These are phyloP conservation scores for Andricus grossulariae DNA, from an alignment of 1,140 invertebrate species.

Conservation along the genomic window DNA sequence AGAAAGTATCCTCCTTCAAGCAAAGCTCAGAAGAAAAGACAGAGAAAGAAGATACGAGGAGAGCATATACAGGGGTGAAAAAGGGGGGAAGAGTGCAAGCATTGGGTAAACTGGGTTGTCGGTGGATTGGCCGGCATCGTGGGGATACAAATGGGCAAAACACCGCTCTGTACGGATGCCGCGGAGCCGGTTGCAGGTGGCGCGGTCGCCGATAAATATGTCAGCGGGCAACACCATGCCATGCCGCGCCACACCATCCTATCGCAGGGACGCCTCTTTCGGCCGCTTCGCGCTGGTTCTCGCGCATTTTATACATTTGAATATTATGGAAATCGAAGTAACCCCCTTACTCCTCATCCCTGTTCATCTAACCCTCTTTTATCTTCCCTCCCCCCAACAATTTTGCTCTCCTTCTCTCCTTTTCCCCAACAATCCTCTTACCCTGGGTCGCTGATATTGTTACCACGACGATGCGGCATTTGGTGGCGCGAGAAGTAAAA, in stretches of 20 bases:
- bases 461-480: slow-evolving; percentile 1
- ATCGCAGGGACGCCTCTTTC: slow-evolving; percentile 45
- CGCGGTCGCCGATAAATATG: slow-evolving; percentile 73
- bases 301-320: slow-evolving; percentile 53
- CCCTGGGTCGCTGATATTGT: slow-evolving; percentile 13
- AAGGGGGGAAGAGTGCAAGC: slow-evolving; percentile 3
- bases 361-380: slow-evolving; percentile 33
- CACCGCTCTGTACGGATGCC: slow-evolving; percentile 66
- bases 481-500: slow-evolving; percentile 17
- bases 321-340: slow-evolving; percentile 53
- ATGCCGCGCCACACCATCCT: slow-evolving; percentile 50
- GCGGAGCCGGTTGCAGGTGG: slow-evolving; percentile 71
- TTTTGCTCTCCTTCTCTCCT: slow-evolving; percentile 21
- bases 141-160: slow-evolving; percentile 62
- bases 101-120: slow-evolving; percentile 50
- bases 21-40: not conserved
- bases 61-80: slow-evolving; percentile 21
- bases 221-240: slow-evolving; percentile 71
- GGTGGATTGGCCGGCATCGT: slow-evolving; percentile 47
- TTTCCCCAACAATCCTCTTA: slow-evolving; percentile 13
- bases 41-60: slow-evolving; percentile 14
- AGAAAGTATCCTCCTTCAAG: not conserved
- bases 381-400: not conserved
- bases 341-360: slow-evolving; percentile 29
- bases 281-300: slow-evolving; percentile 37